Conservation (phyloP, 2,113 vertebrate species). For the Nothoprocta perdicaria region DNA sequence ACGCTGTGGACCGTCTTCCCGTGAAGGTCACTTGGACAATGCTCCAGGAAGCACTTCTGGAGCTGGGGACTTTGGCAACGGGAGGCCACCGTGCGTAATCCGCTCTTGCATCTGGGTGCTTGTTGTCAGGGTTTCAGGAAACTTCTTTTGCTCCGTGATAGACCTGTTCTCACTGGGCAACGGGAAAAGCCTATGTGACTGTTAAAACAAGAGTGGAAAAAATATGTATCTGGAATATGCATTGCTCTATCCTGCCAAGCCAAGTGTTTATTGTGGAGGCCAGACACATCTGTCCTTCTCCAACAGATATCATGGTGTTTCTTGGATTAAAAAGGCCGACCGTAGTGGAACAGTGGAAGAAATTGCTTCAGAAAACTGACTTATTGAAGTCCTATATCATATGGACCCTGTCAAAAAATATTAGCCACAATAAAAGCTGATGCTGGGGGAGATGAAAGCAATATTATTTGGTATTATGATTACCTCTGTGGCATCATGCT, state of each 20-base stretch:
- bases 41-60: constrained; percentile 42
- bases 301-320: constrained; percentile 68
- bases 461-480: constrained; percentile 26
- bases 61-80: not conserved
- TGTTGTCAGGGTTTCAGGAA: constrained; percentile 40
- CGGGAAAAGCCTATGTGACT: constrained; percentile 50
- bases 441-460: not conserved
- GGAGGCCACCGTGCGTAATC: constrained; percentile 33
- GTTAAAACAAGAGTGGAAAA: constrained; percentile 69
- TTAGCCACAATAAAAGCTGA: constrained; percentile 34
- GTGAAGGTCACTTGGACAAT: constrained; percentile 39
- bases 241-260: constrained; percentile 62
- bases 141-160: constrained; percentile 41
- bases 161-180: constrained; percentile 46
- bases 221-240: constrained; percentile 70
- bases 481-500: not conserved
- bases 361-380: constrained; percentile 60
- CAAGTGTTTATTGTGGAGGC: constrained; percentile 69
- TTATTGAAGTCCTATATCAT: constrained; percentile 44
- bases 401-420: constrained; percentile 31
- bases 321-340: constrained; percentile 62
- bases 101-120: constrained; percentile 58
- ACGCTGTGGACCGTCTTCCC: constrained; percentile 1
- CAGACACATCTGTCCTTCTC: constrained; percentile 66
- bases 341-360: constrained; percentile 51